Conservation (phyloP, 2,797 vertebrate genomes). For the Argentina silus region DNA sequence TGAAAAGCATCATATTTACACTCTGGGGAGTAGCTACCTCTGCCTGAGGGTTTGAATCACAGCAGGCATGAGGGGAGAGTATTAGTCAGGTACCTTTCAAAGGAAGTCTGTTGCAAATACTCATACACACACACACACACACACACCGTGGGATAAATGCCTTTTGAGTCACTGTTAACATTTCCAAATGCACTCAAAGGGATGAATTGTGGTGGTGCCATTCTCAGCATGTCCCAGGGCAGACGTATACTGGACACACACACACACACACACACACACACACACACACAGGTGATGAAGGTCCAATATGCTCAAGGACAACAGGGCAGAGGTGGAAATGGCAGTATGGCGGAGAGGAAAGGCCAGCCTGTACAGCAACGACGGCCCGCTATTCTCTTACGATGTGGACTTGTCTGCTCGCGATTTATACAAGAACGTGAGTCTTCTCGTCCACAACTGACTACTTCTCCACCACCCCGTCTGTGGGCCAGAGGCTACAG, state of each 20-base stretch:
- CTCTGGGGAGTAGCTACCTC: not conserved
- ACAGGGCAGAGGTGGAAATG: too few species aligned
- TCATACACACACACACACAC: not conserved
- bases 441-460: too few species aligned
- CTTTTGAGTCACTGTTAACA: conserved; percentile 52
- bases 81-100: not conserved
- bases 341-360: too few species aligned
- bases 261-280: not conserved
- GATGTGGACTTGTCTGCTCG: too few species aligned
- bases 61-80: not conserved
- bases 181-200: conserved; percentile 45
- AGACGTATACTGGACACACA: not conserved
- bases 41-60: not conserved
- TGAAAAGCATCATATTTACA: conserved; percentile 15
- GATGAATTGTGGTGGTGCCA: conserved; percentile 30
- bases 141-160: conserved; percentile 46
- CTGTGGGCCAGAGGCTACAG: too few species aligned
- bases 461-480: too few species aligned
- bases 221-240: conserved; percentile 23
- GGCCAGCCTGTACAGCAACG: too few species aligned
- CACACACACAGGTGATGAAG: not conserved
- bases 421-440: too few species aligned
- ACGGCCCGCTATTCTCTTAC: too few species aligned
- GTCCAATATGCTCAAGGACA: too few species aligned
- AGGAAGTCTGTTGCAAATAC: not conserved